Conservation (phyloP, 2,113 vertebrate genomes). For the Marmota monax region DNA sequence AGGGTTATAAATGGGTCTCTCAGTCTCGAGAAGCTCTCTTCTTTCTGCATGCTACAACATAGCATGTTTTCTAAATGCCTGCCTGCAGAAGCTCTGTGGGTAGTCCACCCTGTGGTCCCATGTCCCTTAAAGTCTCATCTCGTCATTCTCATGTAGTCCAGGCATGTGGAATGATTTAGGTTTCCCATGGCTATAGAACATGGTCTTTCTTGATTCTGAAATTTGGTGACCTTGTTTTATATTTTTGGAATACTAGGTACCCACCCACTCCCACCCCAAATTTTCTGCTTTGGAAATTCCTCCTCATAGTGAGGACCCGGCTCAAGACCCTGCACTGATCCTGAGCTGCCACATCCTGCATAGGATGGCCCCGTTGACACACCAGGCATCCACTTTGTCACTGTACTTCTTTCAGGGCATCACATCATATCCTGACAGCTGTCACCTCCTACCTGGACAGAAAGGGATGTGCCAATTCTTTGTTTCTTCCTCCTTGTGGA, state of each 20-base stretch:
- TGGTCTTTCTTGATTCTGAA: not conserved
- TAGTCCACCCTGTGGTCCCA: too few species aligned
- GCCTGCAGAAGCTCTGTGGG: too few species aligned
- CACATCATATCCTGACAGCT: not conserved
- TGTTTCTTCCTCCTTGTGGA: not conserved
- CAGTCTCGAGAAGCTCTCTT: not conserved
- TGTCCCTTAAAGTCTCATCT: not conserved
- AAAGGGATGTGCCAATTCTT: not conserved
- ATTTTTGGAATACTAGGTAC: not conserved
- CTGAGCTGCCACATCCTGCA: not conserved
- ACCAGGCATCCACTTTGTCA: accelerated
- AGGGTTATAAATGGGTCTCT: not conserved
- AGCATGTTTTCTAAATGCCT: not conserved
- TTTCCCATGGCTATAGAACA: not conserved
- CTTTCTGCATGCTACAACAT: not conserved
- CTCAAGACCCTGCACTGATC: too few species aligned
- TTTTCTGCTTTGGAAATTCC: not conserved
- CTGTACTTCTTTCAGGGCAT: accelerated
- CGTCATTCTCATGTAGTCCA: not conserved
- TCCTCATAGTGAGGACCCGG: accelerated
- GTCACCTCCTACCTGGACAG: too few species aligned
- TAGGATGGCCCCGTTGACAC: accelerated
- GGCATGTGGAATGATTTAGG: not conserved
- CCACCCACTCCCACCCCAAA: accelerated
- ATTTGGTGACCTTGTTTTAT: not conserved